Evolutionary conservation across 2,797 vertebrate genomes (phyloP).

Genomic region (Podargus strigoides): DNA sequence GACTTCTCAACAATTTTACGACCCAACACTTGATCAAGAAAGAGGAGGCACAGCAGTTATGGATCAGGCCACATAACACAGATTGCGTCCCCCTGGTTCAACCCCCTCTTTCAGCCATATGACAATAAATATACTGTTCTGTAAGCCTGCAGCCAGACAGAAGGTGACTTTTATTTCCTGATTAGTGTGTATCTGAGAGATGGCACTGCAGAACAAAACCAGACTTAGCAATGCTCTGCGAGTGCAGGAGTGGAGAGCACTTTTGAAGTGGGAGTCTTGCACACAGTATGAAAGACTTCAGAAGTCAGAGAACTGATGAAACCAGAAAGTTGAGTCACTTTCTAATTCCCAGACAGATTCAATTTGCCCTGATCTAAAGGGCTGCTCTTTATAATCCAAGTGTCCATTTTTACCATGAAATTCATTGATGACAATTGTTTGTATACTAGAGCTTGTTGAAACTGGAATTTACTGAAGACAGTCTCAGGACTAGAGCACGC

Average conservation of each 20-base stretch:
- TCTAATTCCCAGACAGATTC: background rate
- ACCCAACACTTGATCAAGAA: background rate
- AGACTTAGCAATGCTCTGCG: background rate
- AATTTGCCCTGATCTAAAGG: background rate
- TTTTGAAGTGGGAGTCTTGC: background rate
- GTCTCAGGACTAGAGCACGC: background rate
- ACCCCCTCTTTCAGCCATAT: background rate
- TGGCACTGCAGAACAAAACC: background rate
- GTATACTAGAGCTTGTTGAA: background rate
- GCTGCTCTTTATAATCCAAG: background rate
- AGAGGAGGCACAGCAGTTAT: background rate
- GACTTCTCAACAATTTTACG: background rate
- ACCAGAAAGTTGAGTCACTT: background rate
- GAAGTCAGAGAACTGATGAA: background rate
- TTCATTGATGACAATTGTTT: background rate
- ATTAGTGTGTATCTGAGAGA: background rate
- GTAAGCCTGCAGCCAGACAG: background rate
- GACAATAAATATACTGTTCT: background rate
- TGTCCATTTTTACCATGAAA: background rate
- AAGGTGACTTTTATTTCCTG: background rate
- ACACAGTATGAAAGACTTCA: background rate
- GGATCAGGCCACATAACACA: background rate
- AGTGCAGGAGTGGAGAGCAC: background rate
- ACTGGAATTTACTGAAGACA: background rate
- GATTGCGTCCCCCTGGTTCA: background rate